Conservation (phyloP, 1,140 invertebrate species). For the Periplaneta americana region DNA sequence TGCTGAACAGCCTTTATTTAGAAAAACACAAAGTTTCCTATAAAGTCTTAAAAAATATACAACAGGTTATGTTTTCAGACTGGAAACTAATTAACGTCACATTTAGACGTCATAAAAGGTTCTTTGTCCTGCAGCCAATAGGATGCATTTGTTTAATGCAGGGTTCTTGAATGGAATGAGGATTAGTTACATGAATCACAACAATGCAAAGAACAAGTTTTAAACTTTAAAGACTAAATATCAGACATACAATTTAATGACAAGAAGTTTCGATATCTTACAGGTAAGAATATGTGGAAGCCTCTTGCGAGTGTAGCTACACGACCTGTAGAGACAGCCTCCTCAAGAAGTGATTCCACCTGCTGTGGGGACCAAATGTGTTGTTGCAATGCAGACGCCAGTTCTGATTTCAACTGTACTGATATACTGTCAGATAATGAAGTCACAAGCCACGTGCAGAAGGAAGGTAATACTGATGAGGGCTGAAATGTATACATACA, state of each 20-base stretch:
- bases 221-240: not conserved
- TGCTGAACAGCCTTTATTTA: too few relatives aligned
- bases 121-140: too few relatives aligned
- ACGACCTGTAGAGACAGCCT: slow-evolving; percentile 43
- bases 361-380: not conserved
- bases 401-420: not conserved
- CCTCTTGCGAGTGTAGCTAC: slow-evolving; percentile 48
- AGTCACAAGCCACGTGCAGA: slow-evolving; percentile 54
- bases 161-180: not conserved
- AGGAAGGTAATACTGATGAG: slow-evolving; percentile 52
- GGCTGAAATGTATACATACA: slow-evolving; percentile 44
- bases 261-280: slow-evolving; percentile 31
- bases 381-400: not conserved
- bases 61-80: too few relatives aligned
- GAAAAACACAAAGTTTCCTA: too few relatives aligned
- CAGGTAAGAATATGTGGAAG: slow-evolving; percentile 56
- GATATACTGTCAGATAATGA: slow-evolving; percentile 23
- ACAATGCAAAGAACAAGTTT: not conserved
- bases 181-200: not conserved
- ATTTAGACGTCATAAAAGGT: not conserved
- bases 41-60: not conserved
- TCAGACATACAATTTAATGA: not conserved
- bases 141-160: not conserved
- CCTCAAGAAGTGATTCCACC: slow-evolving; percentile 36
- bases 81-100: too few relatives aligned